These are phyloP conservation scores for Dione vanillae DNA, from an alignment of 2,888 invertebrate species.

Conservation along the genomic window DNA sequence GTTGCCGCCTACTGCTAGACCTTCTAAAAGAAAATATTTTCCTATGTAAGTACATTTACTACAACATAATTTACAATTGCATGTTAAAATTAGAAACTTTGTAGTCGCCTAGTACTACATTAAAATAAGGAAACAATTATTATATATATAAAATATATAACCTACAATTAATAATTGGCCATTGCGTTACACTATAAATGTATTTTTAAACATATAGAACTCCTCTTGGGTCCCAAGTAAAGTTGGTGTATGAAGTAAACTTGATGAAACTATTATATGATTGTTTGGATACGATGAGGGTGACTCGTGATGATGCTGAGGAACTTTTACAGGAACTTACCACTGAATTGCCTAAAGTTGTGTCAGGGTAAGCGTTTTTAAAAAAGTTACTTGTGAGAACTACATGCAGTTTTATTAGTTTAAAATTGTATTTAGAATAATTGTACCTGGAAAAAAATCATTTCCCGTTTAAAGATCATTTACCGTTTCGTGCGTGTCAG, in stretches of 20 bases:
- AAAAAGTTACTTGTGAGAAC: not conserved
- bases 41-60: conserved; percentile 62
- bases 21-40: conserved; percentile 64
- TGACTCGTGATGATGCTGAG: conserved; percentile 60
- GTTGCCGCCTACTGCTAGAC: conserved; percentile 53
- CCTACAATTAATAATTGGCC: no score
- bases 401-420: not conserved
- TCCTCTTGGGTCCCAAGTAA: conserved; percentile 59
- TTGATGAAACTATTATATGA: conserved; percentile 68
- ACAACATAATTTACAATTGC: not conserved
- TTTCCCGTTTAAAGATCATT: no score
- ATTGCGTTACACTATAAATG: no score
- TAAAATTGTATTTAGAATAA: no score
- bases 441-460: no score
- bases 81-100: no score
- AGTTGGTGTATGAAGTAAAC: conserved; percentile 61
- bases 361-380: conserved; percentile 61
- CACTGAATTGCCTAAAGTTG: conserved; percentile 60
- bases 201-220: conserved; percentile 52
- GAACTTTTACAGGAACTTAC: conserved; percentile 64
- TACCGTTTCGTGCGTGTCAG: no score
- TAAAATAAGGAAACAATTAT: not conserved
- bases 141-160: not conserved
- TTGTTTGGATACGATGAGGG: conserved; percentile 69
- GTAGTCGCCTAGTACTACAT: no score